phyloP scores from a whole-genome alignment of 2,113 vertebrate species.

The Cinclus mexicanus region DNA sequence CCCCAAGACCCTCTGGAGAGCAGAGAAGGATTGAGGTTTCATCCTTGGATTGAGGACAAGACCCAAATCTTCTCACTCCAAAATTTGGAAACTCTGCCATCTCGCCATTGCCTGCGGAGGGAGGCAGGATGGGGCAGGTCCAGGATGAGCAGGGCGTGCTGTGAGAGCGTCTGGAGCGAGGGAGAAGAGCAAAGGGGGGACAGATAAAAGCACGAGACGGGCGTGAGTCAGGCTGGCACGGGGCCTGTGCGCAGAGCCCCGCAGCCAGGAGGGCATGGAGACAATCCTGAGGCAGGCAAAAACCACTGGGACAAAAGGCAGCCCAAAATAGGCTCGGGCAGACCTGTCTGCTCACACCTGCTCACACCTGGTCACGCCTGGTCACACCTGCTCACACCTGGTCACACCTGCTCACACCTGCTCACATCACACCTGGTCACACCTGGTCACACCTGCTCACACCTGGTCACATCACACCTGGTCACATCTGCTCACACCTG shows the following conservation, averaged over 20 bases:
- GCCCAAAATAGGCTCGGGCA: too few species aligned
- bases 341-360: too few species aligned
- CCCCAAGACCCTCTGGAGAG: not conserved
- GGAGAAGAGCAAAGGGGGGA: not conserved
- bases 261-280: not conserved
- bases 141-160: not conserved
- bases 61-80: not conserved
- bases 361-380: too few species aligned
- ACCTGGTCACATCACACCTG: not conserved
- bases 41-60: not conserved
- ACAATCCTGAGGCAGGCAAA: not conserved
- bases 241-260: not conserved
- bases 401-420: not conserved
- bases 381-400: not conserved
- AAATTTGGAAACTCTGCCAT: not conserved
- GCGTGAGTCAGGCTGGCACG: constrained; percentile 15
- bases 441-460: not conserved
- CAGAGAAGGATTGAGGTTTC: not conserved
- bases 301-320: not conserved
- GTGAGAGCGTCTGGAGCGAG: not conserved
- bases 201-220: not conserved
- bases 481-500: not conserved
- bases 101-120: not conserved
- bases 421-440: not conserved
- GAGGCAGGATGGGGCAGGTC: constrained; percentile 48